A percentile compares a stretch with the other conserved stretches of the same genome.
phyloP scores from a whole-genome alignment of 2,113 vertebrate species.

The Pomatostomus ruficeps region DNA sequence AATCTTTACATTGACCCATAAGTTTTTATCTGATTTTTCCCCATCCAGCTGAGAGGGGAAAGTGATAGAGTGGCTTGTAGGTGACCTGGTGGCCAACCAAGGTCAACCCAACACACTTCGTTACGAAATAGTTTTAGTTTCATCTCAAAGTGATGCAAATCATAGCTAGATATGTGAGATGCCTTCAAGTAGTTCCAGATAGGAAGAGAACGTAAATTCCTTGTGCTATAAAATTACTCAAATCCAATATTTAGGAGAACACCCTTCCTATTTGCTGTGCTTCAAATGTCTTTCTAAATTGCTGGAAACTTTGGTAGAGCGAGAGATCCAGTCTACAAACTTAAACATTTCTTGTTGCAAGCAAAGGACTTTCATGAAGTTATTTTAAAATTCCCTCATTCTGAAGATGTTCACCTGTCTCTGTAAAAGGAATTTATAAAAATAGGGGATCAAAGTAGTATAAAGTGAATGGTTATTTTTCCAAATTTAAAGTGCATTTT shows the following conservation, averaged over 20 bases:
- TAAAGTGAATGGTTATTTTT: background rate
- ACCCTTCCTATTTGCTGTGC: background rate
- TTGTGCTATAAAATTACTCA: background rate
- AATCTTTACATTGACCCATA: background rate
- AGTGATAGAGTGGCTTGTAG: background rate
- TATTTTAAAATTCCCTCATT: background rate
- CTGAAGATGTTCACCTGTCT: background rate
- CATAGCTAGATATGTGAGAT: background rate
- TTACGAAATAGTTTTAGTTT: background rate
- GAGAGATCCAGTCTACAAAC: background rate
- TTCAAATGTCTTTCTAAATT: background rate
- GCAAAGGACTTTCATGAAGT: background rate
- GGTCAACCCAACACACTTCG: fast-evolving
- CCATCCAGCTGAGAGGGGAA: background rate
- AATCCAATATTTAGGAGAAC: background rate
- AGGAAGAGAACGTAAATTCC: background rate
- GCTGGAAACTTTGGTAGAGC: background rate
- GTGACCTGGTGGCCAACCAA: background rate
- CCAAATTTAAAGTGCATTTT: background rate
- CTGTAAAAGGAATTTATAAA: background rate
- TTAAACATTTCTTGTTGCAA: background rate
- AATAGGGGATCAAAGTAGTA: background rate
- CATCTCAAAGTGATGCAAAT: background rate
- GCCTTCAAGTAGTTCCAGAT: background rate
- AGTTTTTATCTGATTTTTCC: background rate